A percentile compares a stretch with the other conserved stretches of the same genome.
Conservation (phyloP, 2,797 vertebrate species). For the Austrolebias charrua region DNA sequence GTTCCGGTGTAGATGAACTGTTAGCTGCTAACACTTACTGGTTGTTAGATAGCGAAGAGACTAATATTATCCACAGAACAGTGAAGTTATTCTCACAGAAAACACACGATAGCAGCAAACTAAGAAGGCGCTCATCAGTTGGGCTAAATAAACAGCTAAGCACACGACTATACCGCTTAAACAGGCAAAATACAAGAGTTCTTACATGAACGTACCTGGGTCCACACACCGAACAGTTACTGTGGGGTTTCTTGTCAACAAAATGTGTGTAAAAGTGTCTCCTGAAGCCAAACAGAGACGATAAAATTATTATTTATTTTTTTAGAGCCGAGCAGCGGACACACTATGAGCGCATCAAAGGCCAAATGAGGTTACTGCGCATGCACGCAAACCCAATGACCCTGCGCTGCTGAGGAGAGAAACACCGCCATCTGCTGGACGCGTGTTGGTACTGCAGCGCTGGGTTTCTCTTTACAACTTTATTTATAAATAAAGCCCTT, state of each 20-base stretch:
- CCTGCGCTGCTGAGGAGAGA: neutral
- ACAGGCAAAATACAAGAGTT: conserved; percentile 3
- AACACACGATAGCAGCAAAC: neutral
- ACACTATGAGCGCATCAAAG: conserved; percentile 63
- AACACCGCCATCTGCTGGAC: conserved; percentile 51
- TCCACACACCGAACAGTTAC: conserved; percentile 16
- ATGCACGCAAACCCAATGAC: conserved; percentile 9
- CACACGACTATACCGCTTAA: conserved; percentile 24
- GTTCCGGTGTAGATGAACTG: conserved; percentile 29
- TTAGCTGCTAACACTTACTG: neutral
- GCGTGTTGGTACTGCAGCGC: neutral
- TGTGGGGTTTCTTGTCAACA: conserved; percentile 17
- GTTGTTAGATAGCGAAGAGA: neutral
- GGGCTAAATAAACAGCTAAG: conserved; percentile 28
- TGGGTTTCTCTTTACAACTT: too few species aligned
- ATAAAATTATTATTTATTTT: conserved; percentile 30
- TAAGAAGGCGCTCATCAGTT: conserved; percentile 28
- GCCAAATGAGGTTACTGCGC: conserved; percentile 66
- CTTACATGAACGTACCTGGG: conserved; percentile 22
- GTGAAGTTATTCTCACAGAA: neutral
- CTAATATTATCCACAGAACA: neutral
- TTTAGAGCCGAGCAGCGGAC: conserved; percentile 45
- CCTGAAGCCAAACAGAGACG: conserved; percentile 41
- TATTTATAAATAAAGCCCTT: too few species aligned
- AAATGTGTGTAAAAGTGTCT: conserved; percentile 34